Base-by-base conservation (phyloP, 1,140 invertebrate species). In the Neodiprion virginianus region DNA sequence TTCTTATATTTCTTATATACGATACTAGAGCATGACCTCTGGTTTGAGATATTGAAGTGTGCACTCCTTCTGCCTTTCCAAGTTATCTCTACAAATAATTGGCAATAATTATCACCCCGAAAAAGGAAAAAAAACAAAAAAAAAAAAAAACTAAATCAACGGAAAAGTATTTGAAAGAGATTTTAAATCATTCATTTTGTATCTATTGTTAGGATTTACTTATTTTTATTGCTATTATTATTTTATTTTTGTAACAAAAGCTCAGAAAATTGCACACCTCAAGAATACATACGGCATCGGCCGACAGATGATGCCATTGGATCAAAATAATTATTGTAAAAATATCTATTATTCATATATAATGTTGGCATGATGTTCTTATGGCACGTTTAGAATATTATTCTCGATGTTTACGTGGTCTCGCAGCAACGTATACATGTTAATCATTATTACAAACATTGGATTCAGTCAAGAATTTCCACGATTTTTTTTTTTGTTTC, bases 361-460 rank as follows among this genome's bases (percentile, higher is more conserved):
- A 87, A 84, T 85, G 86, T 88, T 88, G 85, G 86, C 86, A 88
- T 87, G 84, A 86, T 86, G 84, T 88, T 81, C 78, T 80, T 86
- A 85, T 88, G 87, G 87, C 87, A 88, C 87, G 82, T 87, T 87
- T 80, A 86, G 78, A 84, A 84, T 82, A 81, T 79, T 87, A 85
- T 84, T 85, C 28, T 40, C 78, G 79, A 71, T 79, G 77, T 40
- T 40, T 40, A 84, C 79, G 78, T 61, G n/a, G n/a, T 14, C n/a
- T 61, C 8, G n/a, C 11, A 14, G 84, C 83, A 85, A 74, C 80
- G 80, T 71, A 80, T 80, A 78, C 79, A 66, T 77, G 79, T 81
- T 77, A 61, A 78, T 79, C 78, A 76, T 79, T 85, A 79, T 40
- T 82, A 85, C 80, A 83, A 79, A 83, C 79, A 81, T 77, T 77